Evolutionary conservation across 2,888 invertebrate genomes (phyloP), one percentile per base, ranked within the genome.

Genomic region (Seladonia tumulorum): DNA sequence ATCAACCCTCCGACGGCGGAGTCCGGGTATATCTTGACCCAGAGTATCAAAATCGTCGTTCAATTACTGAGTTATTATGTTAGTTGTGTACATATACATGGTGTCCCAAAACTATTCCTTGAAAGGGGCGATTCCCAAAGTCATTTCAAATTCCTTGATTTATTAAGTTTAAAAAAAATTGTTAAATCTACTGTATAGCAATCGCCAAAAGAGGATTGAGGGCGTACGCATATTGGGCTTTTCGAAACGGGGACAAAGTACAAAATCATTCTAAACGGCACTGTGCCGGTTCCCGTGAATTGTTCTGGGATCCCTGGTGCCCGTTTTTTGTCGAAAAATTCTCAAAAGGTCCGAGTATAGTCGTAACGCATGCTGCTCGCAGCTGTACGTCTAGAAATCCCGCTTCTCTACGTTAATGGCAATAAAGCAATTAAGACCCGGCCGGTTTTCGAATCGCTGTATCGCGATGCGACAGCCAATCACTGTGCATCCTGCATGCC

Each of bases 341-440:
- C 22, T 53, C 53, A 22, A 53, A 53, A 53, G 53, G 10, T 22
- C 22, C 53, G 8, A 53, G 53, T 22, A 22, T 22, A 53, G 53
- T 22, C 8, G 53, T 53, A 53, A 53, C 25, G 60, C 60, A 60
- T 60, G 14, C 60, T n/a, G n/a, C 25, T 25, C 25, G 60, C 60
- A 60, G 60, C 60, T 60, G 25, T 25, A 10, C 53, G 22, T 53
- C 25, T 25, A 60, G 60, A 60, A 60, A 60, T 60, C 25, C 25
- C 25, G 60, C 60, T 25, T 25, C 25, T 12, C 60, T 14, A 25
- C 60, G 25, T 0, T 25, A 25, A 25, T 60, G 60, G 53, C 14
- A 60, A 60, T 60, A 60, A 60, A 60, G 22, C 60, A 60, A 60
- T 60, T 60, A 60, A 60, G 53, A 53, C 53, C 22, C 53, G 53